Evolutionary conservation across 2,113 vertebrate genomes (phyloP).

Genomic region (Oreochromis aureus): DNA sequence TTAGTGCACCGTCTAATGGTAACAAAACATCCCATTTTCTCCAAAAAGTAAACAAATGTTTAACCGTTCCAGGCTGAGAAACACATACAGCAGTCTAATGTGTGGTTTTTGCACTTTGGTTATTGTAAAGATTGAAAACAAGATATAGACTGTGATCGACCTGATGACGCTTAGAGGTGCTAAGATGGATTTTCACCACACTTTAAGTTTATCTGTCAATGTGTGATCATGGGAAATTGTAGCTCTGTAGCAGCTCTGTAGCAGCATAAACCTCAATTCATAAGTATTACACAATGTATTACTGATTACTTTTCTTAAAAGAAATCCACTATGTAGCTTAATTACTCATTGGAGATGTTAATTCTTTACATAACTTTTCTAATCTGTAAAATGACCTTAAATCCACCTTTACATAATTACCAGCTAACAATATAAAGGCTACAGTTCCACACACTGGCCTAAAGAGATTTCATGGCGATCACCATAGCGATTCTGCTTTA

Average conservation of each 20-base stretch:
- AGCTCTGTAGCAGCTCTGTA: background rate
- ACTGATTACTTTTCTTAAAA: background rate
- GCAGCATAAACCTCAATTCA: background rate
- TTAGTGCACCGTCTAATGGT: background rate
- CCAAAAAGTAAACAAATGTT: background rate
- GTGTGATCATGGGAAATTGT: background rate
- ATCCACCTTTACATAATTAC: background rate
- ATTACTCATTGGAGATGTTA: background rate
- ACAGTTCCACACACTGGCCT: background rate
- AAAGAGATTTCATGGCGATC: background rate
- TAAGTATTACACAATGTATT: background rate
- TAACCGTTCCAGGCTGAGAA: rapidly evolving
- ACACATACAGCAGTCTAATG: background rate
- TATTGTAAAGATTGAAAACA: background rate
- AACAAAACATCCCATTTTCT: background rate
- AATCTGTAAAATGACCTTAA: background rate
- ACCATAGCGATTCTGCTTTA: background rate
- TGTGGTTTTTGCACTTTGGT: background rate
- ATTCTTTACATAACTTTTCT: background rate
- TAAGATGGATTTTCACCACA: background rate
- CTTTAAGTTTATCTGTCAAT: background rate
- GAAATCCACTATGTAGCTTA: background rate
- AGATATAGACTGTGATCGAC: background rate
- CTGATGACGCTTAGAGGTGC: background rate
- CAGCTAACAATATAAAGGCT: background rate